Percentiles rank a stretch among this genome's conserved stretches.
phyloP scores from a whole-genome alignment of 2,888 invertebrate genomes.

The Drosophila fulvimacula region DNA sequence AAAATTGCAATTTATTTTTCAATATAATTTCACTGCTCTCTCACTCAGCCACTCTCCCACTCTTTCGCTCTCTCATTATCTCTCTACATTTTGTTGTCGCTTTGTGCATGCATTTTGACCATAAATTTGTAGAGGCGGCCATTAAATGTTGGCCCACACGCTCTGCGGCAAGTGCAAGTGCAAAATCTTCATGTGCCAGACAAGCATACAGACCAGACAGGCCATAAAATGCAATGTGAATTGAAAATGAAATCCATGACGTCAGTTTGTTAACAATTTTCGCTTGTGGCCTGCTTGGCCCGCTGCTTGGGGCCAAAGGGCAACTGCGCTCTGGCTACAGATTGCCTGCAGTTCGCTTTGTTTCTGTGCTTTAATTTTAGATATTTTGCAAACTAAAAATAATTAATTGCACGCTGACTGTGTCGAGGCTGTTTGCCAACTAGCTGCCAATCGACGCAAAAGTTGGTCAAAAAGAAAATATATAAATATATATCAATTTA shows the following conservation, averaged over 20 bases:
- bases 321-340: conserved; percentile 3
- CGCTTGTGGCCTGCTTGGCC: not conserved
- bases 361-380: conserved; percentile 33
- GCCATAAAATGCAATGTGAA: conserved; percentile 24
- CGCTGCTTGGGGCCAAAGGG: conserved; percentile 39
- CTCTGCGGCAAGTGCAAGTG: conserved; percentile 42
- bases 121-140: conserved; percentile 46
- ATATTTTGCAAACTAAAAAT: conserved; percentile 42
- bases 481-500: not conserved
- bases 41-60: not conserved
- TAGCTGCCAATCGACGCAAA: conserved; percentile 28
- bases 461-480: conserved; percentile 12
- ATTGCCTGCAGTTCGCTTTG: conserved; percentile 2
- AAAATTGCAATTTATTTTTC: conserved; percentile 60
- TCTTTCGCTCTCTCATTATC: not conserved
- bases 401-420: conserved; percentile 55
- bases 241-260: conserved; percentile 56
- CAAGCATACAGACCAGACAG: conserved; percentile 15
- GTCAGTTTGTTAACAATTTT: conserved; percentile 39
- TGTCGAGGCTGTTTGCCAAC: conserved; percentile 60
- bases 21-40: conserved; percentile 29
- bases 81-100: conserved; percentile 31
- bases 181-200: conserved; percentile 37
- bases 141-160: conserved; percentile 37
- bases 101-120: conserved; percentile 48